Conservation (phyloP, 2,113 vertebrate species). For the Syrrhaptes paradoxus region DNA sequence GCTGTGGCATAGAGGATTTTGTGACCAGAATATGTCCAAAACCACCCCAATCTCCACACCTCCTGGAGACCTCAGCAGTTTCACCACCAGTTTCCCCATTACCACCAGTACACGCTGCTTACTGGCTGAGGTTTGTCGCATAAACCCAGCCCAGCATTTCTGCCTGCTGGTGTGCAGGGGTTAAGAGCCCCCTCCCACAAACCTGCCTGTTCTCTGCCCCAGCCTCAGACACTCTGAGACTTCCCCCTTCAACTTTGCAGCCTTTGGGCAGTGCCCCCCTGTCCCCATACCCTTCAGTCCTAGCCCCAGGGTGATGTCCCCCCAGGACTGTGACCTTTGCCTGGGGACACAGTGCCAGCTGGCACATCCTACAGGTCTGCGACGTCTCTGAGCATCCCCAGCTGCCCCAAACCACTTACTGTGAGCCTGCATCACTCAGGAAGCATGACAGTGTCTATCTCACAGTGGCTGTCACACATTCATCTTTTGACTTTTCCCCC, state of each 20-base stretch:
- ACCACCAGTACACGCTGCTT: accelerated
- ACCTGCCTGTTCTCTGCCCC: accelerated
- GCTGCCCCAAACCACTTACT: conserved; percentile 43
- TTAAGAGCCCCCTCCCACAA: neutral
- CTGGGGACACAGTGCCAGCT: neutral
- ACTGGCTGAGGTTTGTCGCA: neutral
- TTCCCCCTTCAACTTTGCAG: neutral
- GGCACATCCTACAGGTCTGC: accelerated
- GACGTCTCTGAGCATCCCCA: neutral
- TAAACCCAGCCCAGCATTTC: neutral
- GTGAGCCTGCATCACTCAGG: conserved; percentile 77
- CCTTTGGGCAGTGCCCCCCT: neutral
- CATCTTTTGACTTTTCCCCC: accelerated
- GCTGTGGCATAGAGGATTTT: too few relatives aligned
- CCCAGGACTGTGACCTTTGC: neutral
- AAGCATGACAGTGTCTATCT: neutral
- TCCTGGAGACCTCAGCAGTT: neutral
- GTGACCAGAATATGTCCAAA: neutral
- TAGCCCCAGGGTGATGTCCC: neutral
- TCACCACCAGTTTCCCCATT: neutral
- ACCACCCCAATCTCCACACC: accelerated
- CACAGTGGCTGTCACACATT: accelerated
- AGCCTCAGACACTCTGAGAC: neutral
- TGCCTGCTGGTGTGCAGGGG: neutral
- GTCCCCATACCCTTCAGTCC: neutral